phyloP scores from a whole-genome alignment of 2,888 invertebrate species.

The Plebejus melissa region DNA sequence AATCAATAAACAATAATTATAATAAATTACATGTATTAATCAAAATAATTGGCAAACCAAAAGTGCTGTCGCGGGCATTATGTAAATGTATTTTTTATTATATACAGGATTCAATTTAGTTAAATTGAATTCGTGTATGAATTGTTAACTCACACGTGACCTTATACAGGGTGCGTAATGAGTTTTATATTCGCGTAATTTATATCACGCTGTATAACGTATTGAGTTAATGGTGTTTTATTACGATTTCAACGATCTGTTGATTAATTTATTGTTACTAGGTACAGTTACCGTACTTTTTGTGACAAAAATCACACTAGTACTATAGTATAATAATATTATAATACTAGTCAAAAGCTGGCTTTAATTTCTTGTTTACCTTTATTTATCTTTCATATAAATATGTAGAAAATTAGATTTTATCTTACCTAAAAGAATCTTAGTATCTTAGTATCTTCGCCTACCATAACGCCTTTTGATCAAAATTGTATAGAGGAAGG shows the following conservation, averaged over 20 bases:
- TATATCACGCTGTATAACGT: background rate
- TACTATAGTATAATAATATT: too few species aligned
- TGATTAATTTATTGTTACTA: too few species aligned
- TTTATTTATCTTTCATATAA: too few species aligned
- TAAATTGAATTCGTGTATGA: conserved; percentile 19
- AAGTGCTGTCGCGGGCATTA: conserved; percentile 6
- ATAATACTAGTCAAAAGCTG: too few species aligned
- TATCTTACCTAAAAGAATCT: too few species aligned
- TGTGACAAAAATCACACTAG: too few species aligned
- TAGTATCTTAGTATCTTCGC: background rate
- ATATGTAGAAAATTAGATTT: too few species aligned
- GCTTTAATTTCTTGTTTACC: too few species aligned
- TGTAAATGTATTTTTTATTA: conserved; percentile 26
- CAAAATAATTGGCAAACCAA: conserved; percentile 17
- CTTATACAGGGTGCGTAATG: conserved; percentile 5
- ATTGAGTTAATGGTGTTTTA: background rate
- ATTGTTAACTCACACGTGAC: conserved; percentile 11
- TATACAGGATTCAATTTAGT: conserved; percentile 20
- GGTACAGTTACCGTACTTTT: too few species aligned
- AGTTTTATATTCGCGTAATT: conserved; percentile 8
- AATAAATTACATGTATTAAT: conserved; percentile 12
- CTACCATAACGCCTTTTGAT: background rate
- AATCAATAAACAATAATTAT: conserved; percentile 13
- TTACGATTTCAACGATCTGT: background rate
- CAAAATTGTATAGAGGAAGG: background rate